A percentile compares a stretch with the other conserved stretches of the same genome.
These are phyloP conservation scores for Epistrophe eligans DNA, from an alignment of 2,888 invertebrate species.

Conservation along the genomic window DNA sequence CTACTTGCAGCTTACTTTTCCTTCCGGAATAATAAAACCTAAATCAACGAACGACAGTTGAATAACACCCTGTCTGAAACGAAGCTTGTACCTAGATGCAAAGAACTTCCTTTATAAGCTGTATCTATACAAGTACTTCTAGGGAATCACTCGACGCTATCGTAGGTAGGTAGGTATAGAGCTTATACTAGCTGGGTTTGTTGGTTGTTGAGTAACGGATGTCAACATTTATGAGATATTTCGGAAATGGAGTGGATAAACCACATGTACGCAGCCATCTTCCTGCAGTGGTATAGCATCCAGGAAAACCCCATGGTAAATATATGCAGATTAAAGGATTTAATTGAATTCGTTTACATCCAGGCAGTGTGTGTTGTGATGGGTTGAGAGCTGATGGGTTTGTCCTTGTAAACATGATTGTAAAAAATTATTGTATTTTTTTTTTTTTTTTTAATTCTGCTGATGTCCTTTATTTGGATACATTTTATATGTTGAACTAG, in stretches of 20 bases:
- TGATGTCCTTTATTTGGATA: conserved; percentile 21
- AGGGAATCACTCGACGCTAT: neutral
- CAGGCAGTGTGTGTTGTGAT: neutral
- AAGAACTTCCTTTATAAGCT: neutral
- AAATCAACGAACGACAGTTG: conserved; percentile 3
- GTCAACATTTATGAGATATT: conserved; percentile 74
- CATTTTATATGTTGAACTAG: conserved; percentile 26
- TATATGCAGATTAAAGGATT: conserved; percentile 75
- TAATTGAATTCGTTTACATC: conserved; percentile 67
- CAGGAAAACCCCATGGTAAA: conserved; percentile 58
- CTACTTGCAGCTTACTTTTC: conserved; percentile 9
- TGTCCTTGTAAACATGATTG: conserved; percentile 60
- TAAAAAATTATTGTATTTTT: conserved; percentile 6
- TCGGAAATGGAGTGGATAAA: conserved; percentile 73
- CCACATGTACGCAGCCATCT: conserved; percentile 63
- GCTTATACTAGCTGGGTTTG: neutral
- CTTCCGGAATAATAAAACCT: conserved; percentile 8
- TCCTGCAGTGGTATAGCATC: conserved; percentile 48
- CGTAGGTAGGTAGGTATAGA: neutral
- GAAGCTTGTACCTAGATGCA: neutral
- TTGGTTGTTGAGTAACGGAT: conserved; percentile 65
- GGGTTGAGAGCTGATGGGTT: conserved; percentile 11
- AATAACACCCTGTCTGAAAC: conserved; percentile 21
- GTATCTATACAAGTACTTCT: neutral
- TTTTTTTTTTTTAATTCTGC: conserved; percentile 5